A percentile compares a stretch with the other conserved stretches of the same genome.
Evolutionary conservation across 2,113 vertebrate species (phyloP).

Genomic region (Leptosomus discolor): DNA sequence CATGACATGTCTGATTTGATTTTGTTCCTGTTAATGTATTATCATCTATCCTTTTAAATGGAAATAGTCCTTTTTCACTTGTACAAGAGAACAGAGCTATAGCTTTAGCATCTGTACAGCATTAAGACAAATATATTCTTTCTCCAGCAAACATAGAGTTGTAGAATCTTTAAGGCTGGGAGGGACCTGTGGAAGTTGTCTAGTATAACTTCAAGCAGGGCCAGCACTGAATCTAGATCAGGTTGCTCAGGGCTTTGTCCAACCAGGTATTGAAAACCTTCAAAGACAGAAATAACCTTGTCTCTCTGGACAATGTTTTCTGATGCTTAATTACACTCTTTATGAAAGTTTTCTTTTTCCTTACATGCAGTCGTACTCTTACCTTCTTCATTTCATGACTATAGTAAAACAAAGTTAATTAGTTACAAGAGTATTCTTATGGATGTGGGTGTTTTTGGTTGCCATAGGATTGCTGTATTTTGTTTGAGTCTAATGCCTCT

Average conservation of each 20-base stretch:
- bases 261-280: background rate
- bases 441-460: background rate
- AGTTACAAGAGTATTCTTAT: background rate
- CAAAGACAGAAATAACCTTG: background rate
- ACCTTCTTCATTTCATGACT: background rate
- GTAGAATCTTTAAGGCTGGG: background rate
- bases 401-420: background rate
- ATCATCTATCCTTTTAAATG: background rate
- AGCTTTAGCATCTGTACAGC: background rate
- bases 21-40: background rate
- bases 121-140: background rate
- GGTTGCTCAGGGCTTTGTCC: background rate
- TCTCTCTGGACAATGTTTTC: background rate
- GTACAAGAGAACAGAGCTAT: background rate
- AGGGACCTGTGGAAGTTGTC: background rate
- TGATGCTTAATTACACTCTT: background rate
- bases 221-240: background rate
- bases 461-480: background rate
- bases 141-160: background rate
- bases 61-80: background rate
- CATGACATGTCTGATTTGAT: background rate
- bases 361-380: background rate
- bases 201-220: background rate
- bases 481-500: background rate
- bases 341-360: background rate